Evolutionary conservation across 2,797 vertebrate species (phyloP).

Genomic region (Typhlichthys eigenmanni): DNA sequence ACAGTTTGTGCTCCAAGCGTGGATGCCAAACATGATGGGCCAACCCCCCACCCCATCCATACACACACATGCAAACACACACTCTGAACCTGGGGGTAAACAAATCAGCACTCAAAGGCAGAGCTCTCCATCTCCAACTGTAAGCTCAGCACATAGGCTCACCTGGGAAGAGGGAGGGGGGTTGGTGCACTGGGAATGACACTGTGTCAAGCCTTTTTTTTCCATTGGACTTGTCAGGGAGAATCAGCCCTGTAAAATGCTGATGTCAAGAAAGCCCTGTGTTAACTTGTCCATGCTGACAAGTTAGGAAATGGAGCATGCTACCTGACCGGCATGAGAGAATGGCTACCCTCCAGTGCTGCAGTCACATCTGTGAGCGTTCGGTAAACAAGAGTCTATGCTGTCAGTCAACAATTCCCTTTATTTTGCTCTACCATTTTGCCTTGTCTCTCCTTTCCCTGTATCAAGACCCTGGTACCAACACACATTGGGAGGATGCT

Average conservation of each 20-base stretch:
- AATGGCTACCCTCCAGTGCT: constrained; percentile 47
- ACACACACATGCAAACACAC: too few species aligned
- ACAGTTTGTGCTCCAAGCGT: constrained; percentile 19
- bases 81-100: constrained; percentile 17
- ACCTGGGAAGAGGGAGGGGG: neutral
- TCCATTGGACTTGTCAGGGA: constrained; percentile 72
- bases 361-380: constrained; percentile 43
- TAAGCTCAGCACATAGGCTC: constrained; percentile 43
- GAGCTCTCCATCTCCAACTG: constrained; percentile 45
- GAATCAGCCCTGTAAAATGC: constrained; percentile 71
- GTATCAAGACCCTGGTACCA: neutral
- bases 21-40: constrained; percentile 6
- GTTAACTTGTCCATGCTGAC: constrained; percentile 75
- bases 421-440: neutral
- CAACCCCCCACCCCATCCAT: too few species aligned
- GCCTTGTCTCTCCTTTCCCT: neutral
- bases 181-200: constrained; percentile 41
- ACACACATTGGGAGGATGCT: too few species aligned
- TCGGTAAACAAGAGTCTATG: constrained; percentile 54
- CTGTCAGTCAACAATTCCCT: constrained; percentile 50
- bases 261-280: constrained; percentile 68
- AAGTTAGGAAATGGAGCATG: constrained; percentile 71
- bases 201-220: constrained; percentile 53
- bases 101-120: constrained; percentile 31
- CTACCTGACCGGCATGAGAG: constrained; percentile 72